Evolutionary conservation across 1,140 invertebrate species (phyloP), one percentile per base, ranked within the genome.

Genomic region (Formica selysi): DNA sequence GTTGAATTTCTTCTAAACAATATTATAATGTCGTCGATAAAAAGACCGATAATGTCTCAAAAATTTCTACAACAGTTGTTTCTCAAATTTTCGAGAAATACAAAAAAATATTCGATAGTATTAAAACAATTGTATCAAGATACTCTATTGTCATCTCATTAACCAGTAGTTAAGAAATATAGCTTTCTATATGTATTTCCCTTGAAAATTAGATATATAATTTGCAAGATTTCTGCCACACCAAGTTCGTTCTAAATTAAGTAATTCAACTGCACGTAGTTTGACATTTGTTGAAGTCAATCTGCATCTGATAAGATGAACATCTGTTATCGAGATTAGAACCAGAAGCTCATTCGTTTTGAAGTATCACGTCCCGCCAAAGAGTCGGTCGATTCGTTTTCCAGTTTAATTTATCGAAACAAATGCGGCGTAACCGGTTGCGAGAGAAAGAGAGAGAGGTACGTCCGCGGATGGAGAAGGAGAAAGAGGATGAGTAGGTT

Each of bases 401-500:
- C 70, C 85, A 57, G 64, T 48, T 51, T 67, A 85, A 89, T 89
- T 89, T 89, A 90, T 90, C 89, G 88, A 71, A 73, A 76, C 76
- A 71, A 87, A 81, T 61, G 87, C 73, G 22, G 74, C 61, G 76
- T 68, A 87, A 87, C 88, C 80, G 89, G 79, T 87, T 85, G 22
- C 51, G 57, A 44, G 41, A 51, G 51, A 48, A 54, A 48, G 54
- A 67, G 32, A 48, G 54, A 67, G 32, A 59, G 38, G 51, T n/a
- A 71, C 6, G 32, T 38, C 2, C 29, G 11, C 8, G 48, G 61
- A 26, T 29, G 11, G 41, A 48, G 48, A 51, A 4, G 4, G 16
- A 51, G 16, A 51, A 80, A 22, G 85, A 83, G 38, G 80, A 61
- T 32, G 41, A 13, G 29, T 65, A 54, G 48, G 11, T 38, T 41